Percentiles rank a stretch among this genome's conserved stretches.
These are phyloP conservation scores for Menura novaehollandiae DNA, from an alignment of 2,113 vertebrate species.

Conservation along the genomic window DNA sequence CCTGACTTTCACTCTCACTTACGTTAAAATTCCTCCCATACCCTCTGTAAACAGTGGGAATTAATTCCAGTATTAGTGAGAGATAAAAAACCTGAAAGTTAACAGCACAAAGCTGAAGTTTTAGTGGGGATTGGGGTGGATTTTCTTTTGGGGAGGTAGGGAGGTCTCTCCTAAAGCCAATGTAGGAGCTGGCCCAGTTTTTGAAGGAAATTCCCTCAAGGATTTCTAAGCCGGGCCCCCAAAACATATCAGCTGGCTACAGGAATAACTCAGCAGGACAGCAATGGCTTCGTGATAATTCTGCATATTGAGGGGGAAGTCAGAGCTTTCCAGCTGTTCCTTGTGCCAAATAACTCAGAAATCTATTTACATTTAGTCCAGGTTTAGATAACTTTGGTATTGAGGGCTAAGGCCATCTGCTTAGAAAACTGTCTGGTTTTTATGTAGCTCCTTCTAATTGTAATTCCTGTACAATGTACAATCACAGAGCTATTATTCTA, in stretches of 20 bases:
- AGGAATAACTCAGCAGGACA: not conserved
- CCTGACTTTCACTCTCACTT: not conserved
- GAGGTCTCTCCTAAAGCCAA: not conserved
- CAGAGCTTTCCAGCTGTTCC: not conserved
- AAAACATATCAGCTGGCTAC: not conserved
- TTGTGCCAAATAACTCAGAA: not conserved
- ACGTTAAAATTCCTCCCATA: not conserved
- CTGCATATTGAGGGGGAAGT: not conserved
- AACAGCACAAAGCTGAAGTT: not conserved
- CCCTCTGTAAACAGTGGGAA: not conserved
- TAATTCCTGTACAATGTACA: not conserved
- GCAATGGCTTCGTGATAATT: not conserved
- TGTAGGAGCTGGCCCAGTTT: not conserved
- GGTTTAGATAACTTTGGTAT: not conserved
- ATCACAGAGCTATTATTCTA: not conserved
- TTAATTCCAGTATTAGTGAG: not conserved
- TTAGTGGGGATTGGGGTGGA: not conserved
- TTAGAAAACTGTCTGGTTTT: not conserved
- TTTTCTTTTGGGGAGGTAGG: not conserved
- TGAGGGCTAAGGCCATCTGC: not conserved
- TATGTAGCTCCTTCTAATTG: constrained; percentile 9
- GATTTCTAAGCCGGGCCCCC: not conserved
- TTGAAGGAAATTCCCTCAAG: not conserved
- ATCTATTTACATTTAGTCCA: not conserved
- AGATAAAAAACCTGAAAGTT: not conserved